Evolutionary conservation across 2,797 vertebrate species (phyloP).

Genomic region (Thamnophis elegans): DNA sequence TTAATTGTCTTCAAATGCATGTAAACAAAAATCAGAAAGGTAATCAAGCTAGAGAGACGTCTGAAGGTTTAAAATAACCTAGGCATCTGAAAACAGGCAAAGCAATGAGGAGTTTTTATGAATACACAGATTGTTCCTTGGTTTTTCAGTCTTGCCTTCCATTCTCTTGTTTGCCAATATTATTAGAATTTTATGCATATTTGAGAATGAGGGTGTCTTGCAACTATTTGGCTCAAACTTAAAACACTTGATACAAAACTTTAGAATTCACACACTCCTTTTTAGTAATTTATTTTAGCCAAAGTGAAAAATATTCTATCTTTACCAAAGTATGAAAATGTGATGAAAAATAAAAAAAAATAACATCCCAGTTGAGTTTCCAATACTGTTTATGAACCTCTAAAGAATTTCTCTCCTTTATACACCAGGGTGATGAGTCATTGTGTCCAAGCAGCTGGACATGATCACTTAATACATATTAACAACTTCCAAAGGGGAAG

Average conservation of each 20-base stretch:
- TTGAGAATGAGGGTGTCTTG: constrained; percentile 49
- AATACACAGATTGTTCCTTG: constrained; percentile 25
- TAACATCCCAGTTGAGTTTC: background rate
- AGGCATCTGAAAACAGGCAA: background rate
- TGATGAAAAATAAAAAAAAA: background rate
- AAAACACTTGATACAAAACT: constrained; percentile 40
- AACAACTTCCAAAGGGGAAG: background rate
- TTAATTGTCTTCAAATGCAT: background rate
- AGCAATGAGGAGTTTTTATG: background rate
- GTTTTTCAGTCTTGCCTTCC: constrained; percentile 9
- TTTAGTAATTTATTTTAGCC: constrained; percentile 33
- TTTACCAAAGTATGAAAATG: background rate
- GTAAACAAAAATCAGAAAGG: background rate
- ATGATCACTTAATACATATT: background rate
- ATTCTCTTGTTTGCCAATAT: constrained; percentile 26
- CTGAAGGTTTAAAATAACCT: background rate
- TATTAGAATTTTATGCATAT: constrained; percentile 57
- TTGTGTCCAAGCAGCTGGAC: background rate
- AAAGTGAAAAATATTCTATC: constrained; percentile 26
- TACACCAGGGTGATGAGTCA: background rate
- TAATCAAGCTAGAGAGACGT: background rate
- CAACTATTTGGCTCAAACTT: constrained; percentile 32
- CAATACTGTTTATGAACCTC: background rate
- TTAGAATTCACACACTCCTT: constrained; percentile 29
- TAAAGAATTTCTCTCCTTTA: background rate